Evolutionary conservation across 2,797 vertebrate genomes (phyloP).

Genomic region (Oreonectes daqikongensis): DNA sequence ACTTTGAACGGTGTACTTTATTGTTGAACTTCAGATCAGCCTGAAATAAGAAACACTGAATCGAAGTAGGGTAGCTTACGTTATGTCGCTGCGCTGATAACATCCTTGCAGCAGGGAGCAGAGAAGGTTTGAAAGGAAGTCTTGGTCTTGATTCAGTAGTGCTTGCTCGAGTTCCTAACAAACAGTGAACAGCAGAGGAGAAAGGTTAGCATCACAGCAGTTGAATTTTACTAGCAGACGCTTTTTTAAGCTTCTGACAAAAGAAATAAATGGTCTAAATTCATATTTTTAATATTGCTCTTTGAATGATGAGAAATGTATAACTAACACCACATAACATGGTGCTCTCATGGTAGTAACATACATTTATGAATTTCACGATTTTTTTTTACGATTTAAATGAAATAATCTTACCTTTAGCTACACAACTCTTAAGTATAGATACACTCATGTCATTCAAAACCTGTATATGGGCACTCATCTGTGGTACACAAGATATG

Average conservation of each 20-base stretch:
- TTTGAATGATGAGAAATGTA: slow-evolving; percentile 25
- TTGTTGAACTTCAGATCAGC: background rate
- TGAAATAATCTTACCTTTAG: too few species aligned
- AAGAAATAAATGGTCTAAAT: slow-evolving; percentile 25
- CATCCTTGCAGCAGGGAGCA: slow-evolving; percentile 95
- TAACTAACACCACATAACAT: background rate
- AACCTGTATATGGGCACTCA: too few species aligned
- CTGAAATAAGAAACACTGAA: background rate
- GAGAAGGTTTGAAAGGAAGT: slow-evolving; percentile 92
- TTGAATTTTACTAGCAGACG: slow-evolving; percentile 18
- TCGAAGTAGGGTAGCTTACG: slow-evolving; percentile 78
- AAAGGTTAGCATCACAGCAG: slow-evolving; percentile 42
- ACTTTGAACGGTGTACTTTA: background rate
- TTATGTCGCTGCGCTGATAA: slow-evolving; percentile 96
- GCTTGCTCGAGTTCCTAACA: slow-evolving; percentile 94
- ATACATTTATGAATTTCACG: too few species aligned
- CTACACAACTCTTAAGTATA: too few species aligned
- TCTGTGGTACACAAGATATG: too few species aligned
- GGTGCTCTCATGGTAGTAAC: background rate
- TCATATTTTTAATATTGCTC: slow-evolving; percentile 27
- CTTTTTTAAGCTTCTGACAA: slow-evolving; percentile 21
- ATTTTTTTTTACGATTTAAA: too few species aligned
- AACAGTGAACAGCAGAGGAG: slow-evolving; percentile 25
- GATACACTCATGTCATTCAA: too few species aligned
- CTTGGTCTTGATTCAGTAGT: slow-evolving; percentile 87